Evolutionary conservation across 2,113 vertebrate species (phyloP).

Genomic region (Stictonetta naevosa): DNA sequence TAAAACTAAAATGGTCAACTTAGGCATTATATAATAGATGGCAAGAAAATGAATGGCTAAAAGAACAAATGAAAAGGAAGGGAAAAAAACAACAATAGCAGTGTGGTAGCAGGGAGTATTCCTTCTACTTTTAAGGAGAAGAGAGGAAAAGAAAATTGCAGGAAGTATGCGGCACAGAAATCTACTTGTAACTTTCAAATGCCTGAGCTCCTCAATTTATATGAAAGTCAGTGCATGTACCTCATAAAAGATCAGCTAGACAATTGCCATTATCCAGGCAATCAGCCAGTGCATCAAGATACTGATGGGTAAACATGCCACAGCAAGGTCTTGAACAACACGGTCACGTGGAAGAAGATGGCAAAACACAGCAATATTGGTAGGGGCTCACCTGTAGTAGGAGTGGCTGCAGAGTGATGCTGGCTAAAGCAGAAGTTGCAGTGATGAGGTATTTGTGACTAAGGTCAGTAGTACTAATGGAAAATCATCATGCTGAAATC

Average conservation of each 20-base stretch:
- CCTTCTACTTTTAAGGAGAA: background rate
- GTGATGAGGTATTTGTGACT: background rate
- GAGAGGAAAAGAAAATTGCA: slow-evolving; percentile 5
- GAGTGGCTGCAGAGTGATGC: background rate
- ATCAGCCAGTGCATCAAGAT: background rate
- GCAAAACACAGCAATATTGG: background rate
- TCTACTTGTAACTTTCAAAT: background rate
- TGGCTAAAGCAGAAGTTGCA: background rate
- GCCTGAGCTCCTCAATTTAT: background rate
- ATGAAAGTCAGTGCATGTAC: background rate
- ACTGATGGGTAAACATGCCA: background rate
- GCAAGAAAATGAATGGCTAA: background rate
- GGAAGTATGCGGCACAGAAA: slow-evolving; percentile 2
- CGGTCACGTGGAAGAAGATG: background rate
- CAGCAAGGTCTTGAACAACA: background rate
- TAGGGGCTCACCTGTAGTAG: background rate
- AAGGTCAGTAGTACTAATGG: background rate
- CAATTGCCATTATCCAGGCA: background rate
- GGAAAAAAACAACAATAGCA: background rate
- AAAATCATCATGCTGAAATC: background rate
- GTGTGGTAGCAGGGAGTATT: background rate
- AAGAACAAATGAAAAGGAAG: background rate
- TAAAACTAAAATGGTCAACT: background rate
- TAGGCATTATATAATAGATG: background rate
- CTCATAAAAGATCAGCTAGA: background rate